Evolutionary conservation across 2,797 vertebrate species (phyloP).

Genomic region (Oreortyx pictus): DNA sequence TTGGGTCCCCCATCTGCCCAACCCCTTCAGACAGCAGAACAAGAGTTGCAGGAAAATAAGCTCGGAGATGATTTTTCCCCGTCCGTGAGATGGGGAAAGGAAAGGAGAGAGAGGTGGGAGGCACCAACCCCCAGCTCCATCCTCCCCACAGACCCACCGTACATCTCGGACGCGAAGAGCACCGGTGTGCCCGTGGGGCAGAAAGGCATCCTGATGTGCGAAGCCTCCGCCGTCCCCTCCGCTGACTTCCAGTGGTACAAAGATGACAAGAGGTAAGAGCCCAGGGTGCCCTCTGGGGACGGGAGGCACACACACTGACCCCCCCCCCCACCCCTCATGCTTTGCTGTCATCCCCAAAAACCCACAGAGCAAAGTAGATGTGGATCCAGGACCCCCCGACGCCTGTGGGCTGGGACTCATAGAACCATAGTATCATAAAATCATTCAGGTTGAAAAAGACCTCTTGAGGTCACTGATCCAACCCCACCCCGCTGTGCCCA

Average conservation of each 20-base stretch:
- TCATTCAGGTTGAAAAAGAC: no score
- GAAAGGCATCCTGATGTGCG: constrained; percentile 92
- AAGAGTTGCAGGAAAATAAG: rapidly evolving
- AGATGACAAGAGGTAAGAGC: constrained; percentile 90
- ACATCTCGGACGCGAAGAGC: constrained; percentile 90
- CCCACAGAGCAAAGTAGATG: not conserved
- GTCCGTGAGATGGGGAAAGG: not conserved
- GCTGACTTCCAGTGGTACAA: constrained; percentile 98
- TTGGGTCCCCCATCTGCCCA: not conserved
- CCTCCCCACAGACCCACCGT: constrained; percentile 87
- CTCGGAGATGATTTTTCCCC: not conserved
- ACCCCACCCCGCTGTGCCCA: no score
- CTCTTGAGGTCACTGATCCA: no score
- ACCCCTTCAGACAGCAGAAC: rapidly evolving
- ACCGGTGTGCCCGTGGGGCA: constrained; percentile 93
- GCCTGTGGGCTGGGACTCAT: not conserved
- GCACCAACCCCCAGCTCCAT: not conserved
- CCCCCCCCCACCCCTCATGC: not conserved
- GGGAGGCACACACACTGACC: rapidly evolving
- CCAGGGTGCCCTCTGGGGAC: rapidly evolving
- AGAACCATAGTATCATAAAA: no score
- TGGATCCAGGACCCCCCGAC: rapidly evolving
- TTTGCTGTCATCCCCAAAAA: not conserved
- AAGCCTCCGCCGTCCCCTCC: constrained; percentile 92
- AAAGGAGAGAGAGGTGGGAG: not conserved